Conservation (phyloP, 2,113 vertebrate genomes). For the Oreochromis niloticus region DNA sequence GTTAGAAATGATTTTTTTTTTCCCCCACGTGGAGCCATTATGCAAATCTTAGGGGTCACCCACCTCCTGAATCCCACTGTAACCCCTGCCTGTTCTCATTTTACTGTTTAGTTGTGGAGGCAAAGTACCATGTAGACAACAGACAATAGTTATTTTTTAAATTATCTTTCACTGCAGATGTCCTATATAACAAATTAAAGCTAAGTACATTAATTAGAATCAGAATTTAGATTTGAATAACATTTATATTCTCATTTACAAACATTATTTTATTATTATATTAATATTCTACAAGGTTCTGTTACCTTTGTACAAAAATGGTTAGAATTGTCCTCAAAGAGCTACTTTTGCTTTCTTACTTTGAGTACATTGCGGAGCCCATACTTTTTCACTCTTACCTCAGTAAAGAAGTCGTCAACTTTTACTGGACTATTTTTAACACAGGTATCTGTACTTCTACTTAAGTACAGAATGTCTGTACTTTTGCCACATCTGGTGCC, state of each 20-base stretch:
- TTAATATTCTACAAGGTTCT: background rate
- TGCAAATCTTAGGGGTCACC: background rate
- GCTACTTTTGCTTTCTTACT: background rate
- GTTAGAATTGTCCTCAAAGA: background rate
- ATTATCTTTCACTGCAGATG: background rate
- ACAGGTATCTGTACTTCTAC: too few relatives aligned
- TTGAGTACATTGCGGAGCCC: accelerated
- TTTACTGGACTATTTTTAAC: too few relatives aligned
- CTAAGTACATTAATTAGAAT: background rate
- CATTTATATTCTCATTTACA: background rate
- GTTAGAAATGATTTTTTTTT: background rate
- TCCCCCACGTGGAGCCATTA: background rate
- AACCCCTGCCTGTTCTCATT: background rate
- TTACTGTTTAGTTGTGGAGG: background rate
- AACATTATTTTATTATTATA: background rate
- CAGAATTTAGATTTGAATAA: background rate
- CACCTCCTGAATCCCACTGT: background rate
- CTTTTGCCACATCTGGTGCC: background rate
- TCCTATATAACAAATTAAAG: background rate
- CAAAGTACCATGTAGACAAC: background rate
- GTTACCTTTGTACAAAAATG: background rate
- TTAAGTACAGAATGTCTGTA: too few relatives aligned
- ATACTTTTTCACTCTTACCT: background rate
- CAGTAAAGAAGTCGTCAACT: background rate
- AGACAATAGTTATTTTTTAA: background rate